Conservation (phyloP, 2,888 invertebrate species). For the Chesias legatella region DNA sequence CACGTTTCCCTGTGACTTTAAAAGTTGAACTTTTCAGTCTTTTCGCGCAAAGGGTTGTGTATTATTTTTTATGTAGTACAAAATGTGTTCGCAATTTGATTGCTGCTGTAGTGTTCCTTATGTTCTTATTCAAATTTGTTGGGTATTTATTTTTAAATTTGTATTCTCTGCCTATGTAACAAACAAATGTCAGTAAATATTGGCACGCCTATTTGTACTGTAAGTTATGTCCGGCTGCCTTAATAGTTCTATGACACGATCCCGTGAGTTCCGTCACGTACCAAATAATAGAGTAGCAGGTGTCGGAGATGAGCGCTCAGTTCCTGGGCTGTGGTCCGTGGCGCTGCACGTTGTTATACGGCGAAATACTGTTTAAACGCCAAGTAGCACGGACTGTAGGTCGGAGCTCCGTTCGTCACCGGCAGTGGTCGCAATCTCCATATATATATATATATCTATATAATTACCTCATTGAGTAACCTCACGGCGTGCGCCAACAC, state of each 20-base stretch:
- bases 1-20: constrained; percentile 62
- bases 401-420: constrained; percentile 24
- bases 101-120: constrained; percentile 79
- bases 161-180: constrained; percentile 56
- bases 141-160: constrained; percentile 72
- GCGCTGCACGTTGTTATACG: background rate
- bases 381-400: constrained; percentile 17
- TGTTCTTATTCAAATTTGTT: constrained; percentile 70
- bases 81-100: constrained; percentile 80
- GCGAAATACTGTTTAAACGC: background rate
- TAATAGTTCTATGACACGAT: constrained; percentile 64
- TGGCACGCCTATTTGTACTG: constrained; percentile 59
- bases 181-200: constrained; percentile 50
- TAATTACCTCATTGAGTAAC: constrained; percentile 73
- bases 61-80: constrained; percentile 80
- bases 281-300: constrained; percentile 71
- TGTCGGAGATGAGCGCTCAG: constrained; percentile 23
- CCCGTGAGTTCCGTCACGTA: constrained; percentile 60
- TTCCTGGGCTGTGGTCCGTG: constrained; percentile 1
- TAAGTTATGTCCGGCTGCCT: constrained; percentile 65
- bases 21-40: constrained; percentile 78
- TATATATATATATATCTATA: constrained; percentile 44
- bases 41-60: constrained; percentile 81
- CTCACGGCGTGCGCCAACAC: constrained; percentile 55
- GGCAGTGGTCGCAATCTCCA: constrained; percentile 45